phyloP scores from a whole-genome alignment of 2,797 vertebrate species.

The Amblyraja radiata region DNA sequence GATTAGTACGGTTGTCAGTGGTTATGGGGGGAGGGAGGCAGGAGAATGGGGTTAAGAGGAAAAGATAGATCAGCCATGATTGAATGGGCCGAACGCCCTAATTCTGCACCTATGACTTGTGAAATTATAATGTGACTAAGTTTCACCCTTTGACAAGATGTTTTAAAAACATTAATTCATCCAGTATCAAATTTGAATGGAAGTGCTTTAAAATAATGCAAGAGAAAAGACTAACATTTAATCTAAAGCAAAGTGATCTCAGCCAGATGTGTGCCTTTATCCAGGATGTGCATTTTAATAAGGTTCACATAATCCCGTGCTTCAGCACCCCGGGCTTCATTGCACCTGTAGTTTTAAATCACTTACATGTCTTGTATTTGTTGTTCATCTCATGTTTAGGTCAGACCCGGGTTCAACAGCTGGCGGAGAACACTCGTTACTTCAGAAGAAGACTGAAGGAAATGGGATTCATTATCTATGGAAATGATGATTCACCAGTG shows the following conservation, averaged over 20 bases:
- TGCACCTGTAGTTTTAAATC: constrained; percentile 28
- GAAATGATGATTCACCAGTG: constrained; percentile 88
- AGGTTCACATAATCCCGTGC: too few relatives aligned
- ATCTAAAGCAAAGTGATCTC: not conserved
- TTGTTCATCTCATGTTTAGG: constrained; percentile 54
- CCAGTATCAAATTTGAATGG: not conserved
- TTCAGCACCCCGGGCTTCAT: not conserved
- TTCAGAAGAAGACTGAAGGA: constrained; percentile 81
- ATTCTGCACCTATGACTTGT: too few relatives aligned
- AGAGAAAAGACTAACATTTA: not conserved
- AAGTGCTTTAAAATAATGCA: not conserved
- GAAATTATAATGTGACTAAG: not conserved
- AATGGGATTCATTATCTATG: constrained; percentile 93
- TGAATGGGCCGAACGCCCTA: too few relatives aligned
- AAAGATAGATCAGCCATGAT: too few relatives aligned
- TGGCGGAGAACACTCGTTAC: constrained; percentile 83
- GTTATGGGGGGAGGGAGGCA: too few relatives aligned
- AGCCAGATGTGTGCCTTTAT: not conserved
- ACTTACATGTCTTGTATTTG: not conserved
- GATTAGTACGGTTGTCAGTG: too few relatives aligned
- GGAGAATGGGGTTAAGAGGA: too few relatives aligned
- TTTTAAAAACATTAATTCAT: too few relatives aligned
- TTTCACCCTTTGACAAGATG: not conserved
- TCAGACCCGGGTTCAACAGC: constrained; percentile 71
- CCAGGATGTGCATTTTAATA: not conserved